These are phyloP conservation scores for Brachionus rubens DNA, from an alignment of 1,140 invertebrate species.

Conservation along the genomic window DNA sequence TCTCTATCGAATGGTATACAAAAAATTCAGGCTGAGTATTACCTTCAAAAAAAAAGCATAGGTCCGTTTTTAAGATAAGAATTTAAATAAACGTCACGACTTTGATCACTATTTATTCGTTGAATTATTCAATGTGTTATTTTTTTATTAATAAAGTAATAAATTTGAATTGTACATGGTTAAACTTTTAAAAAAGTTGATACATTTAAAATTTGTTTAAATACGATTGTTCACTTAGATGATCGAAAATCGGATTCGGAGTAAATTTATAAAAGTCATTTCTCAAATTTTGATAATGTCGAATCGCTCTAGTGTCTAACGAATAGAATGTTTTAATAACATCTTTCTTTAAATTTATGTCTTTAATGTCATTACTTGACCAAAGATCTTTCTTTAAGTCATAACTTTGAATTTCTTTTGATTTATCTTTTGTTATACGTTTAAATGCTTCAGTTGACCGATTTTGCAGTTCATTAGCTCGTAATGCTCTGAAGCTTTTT, in stretches of 20 bases:
- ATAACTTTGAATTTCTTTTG: not conserved
- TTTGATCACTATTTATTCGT: too few species aligned
- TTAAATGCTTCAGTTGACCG: constrained; percentile 11
- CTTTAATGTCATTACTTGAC: not conserved
- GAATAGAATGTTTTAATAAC: constrained; percentile 29
- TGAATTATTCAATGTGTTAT: too few species aligned
- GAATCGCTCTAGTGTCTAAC: constrained; percentile 4
- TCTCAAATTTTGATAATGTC: not conserved
- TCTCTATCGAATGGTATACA: too few species aligned
- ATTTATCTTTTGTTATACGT: not conserved
- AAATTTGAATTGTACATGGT: too few species aligned
- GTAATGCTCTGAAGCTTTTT: not conserved
- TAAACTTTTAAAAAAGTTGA: not conserved
- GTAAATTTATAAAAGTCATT: constrained; percentile 7
- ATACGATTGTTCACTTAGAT: not conserved
- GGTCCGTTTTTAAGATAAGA: too few species aligned
- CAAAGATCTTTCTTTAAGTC: constrained; percentile 16
- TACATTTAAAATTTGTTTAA: too few species aligned
- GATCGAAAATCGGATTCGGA: not conserved
- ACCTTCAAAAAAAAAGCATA: too few species aligned
- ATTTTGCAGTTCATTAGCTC: not conserved
- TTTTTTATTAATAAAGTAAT: too few species aligned
- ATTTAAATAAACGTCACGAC: too few species aligned
- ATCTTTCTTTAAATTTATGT: constrained; percentile 35
- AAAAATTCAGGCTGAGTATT: too few species aligned